Evolutionary conservation across 2,113 vertebrate genomes (phyloP), one percentile per base, ranked within the genome.

Genomic region (Furnarius figulus): DNA sequence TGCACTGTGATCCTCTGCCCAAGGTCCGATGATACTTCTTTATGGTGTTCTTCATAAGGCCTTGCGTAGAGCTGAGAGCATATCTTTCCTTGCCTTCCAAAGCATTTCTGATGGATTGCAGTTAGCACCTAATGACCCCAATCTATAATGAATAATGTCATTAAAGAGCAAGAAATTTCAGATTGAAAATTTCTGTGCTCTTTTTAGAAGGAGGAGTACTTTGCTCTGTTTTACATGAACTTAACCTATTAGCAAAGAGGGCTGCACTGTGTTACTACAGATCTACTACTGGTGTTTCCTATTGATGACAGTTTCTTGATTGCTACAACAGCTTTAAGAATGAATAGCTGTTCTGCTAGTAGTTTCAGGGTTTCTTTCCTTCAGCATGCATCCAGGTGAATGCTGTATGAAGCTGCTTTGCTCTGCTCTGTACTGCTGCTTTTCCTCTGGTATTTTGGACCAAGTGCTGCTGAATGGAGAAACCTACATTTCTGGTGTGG

Each of bases 401-500:
- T 67, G 18, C 14, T 86, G 2, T 18, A 46, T 37, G 25, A 75
- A 77, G n/a, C 9, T 92, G n/a, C 52, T 82, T 80, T 90, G 23
- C 21, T 81, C 5, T 73, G 16, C 31, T 94, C 28, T 70, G 14
- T 42, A 50, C 13, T 82, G 27, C 5, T 68, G 22, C 5, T n/a
- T 55, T 79, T 89, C 27, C 14, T 52, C 44, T 78, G 31, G 14
- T 80, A 27, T 67, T 56, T 74, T 70, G 12, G 28, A 76, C 25
- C 11, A 58, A 73, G 28, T n/a, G 9, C 66, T 73, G 42, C 19
- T 79, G 35, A 78, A 67, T 31, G 47, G 61, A 95, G 84, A 66
- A 28, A 0, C 8, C 2, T 76, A 33, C 37, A 40, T 65, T 61
- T 44, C 12, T 75, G 21, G 14, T 0, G 0, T 44, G 30, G 14